phyloP scores from a whole-genome alignment of 1,140 invertebrate species.

The Zophobas morio region DNA sequence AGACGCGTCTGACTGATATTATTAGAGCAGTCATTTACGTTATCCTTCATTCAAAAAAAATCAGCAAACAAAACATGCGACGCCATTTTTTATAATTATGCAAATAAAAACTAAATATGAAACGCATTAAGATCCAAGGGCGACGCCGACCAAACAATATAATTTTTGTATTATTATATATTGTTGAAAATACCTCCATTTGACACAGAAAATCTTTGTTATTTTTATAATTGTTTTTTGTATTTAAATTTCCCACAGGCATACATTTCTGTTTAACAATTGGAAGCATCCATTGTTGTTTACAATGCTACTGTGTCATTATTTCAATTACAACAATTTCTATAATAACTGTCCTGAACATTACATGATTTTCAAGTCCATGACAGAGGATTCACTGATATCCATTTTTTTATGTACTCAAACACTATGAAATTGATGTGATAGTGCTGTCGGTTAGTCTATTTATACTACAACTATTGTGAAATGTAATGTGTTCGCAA shows the following conservation, averaged over 20 bases:
- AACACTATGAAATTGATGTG: slow-evolving; percentile 37
- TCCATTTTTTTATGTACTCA: slow-evolving; percentile 24
- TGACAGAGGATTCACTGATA: slow-evolving; percentile 23
- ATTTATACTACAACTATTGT: slow-evolving; percentile 37
- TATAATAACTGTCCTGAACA: slow-evolving; percentile 38
- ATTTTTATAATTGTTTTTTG: slow-evolving; percentile 45
- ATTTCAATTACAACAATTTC: slow-evolving; percentile 51
- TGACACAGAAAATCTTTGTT: slow-evolving; percentile 26
- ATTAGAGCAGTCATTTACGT: slow-evolving; percentile 1
- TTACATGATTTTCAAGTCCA: slow-evolving; percentile 42
- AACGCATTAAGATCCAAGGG: not conserved
- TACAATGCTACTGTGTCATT: slow-evolving; percentile 40
- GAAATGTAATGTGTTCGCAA: slow-evolving; percentile 21
- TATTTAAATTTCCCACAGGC: slow-evolving; percentile 29
- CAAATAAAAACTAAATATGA: not conserved
- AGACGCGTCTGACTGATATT: slow-evolving; percentile 4
- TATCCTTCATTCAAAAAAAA: not conserved
- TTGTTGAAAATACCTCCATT: slow-evolving; percentile 22
- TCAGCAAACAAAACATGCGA: not conserved
- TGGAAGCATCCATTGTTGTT: slow-evolving; percentile 46
- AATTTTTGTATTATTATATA: slow-evolving; percentile 27
- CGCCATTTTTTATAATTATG: too few species aligned
- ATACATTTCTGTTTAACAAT: slow-evolving; percentile 40
- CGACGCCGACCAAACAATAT: slow-evolving; percentile 12
- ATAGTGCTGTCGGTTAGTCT: slow-evolving; percentile 23